Evolutionary conservation across 2,797 vertebrate genomes (phyloP).

Genomic region (Centroberyx gerrardi): DNA sequence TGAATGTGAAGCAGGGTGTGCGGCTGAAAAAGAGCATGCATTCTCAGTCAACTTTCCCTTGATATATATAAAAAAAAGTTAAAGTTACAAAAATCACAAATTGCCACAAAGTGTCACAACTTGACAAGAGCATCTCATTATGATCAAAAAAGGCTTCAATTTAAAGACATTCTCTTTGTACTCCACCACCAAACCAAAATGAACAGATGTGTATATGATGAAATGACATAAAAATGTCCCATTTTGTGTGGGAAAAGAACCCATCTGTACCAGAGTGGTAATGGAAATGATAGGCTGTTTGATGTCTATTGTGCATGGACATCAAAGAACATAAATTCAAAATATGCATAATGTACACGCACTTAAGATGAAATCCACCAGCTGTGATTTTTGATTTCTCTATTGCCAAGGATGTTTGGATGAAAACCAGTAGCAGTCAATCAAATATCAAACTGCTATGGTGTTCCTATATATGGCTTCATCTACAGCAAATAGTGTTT

Average conservation of each 20-base stretch:
- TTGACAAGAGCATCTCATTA: slow-evolving; percentile 58
- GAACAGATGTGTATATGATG: slow-evolving; percentile 55
- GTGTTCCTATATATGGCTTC: no score
- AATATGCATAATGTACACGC: background rate
- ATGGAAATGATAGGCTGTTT: slow-evolving; percentile 41
- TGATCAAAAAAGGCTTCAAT: slow-evolving; percentile 56
- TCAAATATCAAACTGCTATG: slow-evolving; percentile 1
- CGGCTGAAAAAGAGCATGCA: background rate
- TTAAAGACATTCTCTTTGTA: slow-evolving; percentile 51
- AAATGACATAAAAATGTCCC: slow-evolving; percentile 40
- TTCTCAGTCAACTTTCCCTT: background rate
- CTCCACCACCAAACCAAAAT: slow-evolving; percentile 18
- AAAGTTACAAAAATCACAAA: slow-evolving; percentile 29
- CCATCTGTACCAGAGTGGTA: slow-evolving; percentile 24
- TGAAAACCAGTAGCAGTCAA: background rate
- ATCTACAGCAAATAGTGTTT: background rate
- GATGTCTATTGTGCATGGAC: slow-evolving; percentile 50
- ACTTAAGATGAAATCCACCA: background rate
- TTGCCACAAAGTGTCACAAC: slow-evolving; percentile 28
- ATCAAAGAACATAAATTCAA: slow-evolving; percentile 41
- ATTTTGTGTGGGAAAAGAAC: slow-evolving; percentile 33
- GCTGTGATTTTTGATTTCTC: background rate
- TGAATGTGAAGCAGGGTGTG: background rate
- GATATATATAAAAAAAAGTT: background rate
- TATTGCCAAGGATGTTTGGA: background rate